phyloP scores from a whole-genome alignment of 1,140 invertebrate species.

The Elysia chlorotica region DNA sequence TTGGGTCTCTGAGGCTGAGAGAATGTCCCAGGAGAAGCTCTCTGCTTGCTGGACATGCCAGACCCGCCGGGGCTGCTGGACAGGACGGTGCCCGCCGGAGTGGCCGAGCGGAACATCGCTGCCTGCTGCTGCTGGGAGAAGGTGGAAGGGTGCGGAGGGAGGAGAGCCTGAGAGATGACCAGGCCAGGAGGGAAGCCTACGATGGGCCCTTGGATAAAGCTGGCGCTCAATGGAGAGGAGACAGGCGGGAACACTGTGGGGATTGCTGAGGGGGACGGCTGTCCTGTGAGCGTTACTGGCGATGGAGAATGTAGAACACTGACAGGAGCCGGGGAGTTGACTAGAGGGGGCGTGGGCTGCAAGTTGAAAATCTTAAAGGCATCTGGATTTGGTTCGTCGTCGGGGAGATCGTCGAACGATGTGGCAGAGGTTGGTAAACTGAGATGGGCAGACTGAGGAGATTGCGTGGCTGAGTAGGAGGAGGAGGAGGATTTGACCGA shows the following conservation, averaged over 20 bases:
- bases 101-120: background rate
- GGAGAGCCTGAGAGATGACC: constrained; percentile 8
- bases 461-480: background rate
- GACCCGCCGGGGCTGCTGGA: background rate
- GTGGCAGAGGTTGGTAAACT: background rate
- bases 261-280: background rate
- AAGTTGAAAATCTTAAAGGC: constrained; percentile 43
- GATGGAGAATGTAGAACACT: no score
- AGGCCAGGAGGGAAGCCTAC: constrained; percentile 16
- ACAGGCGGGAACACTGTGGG: constrained; percentile 11
- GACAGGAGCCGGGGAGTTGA: constrained; percentile 12
- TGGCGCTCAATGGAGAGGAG: background rate
- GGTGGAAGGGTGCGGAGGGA: background rate
- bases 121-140: background rate
- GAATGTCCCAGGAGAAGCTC: background rate
- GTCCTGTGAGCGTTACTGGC: background rate
- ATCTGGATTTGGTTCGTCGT: constrained; percentile 34
- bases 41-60: background rate
- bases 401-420: constrained; percentile 5
- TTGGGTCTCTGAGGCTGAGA: no score
- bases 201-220: constrained; percentile 8
- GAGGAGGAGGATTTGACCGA: constrained; percentile 1
- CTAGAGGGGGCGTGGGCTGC: constrained; percentile 25
- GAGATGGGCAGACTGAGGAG: no score
- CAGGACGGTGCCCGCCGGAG: no score